phyloP scores from a whole-genome alignment of 2,113 vertebrate genomes.

The Cariama cristata region DNA sequence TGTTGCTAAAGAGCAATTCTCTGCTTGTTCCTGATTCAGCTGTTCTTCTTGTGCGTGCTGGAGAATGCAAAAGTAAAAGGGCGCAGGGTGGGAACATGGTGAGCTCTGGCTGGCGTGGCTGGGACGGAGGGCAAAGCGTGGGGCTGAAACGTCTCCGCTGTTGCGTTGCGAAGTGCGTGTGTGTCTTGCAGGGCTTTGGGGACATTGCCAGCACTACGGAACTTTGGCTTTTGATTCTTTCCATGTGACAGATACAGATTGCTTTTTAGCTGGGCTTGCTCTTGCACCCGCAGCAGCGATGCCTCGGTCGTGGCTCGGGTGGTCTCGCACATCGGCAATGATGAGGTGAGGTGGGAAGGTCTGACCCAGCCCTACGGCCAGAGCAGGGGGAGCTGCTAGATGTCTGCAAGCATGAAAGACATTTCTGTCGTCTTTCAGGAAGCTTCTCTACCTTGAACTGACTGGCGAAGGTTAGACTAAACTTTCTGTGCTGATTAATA shows the following conservation, averaged over 20 bases:
- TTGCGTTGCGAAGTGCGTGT: accelerated
- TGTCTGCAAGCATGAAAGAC: background rate
- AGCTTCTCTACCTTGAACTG: constrained; percentile 20
- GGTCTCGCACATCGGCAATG: background rate
- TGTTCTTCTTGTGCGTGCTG: background rate
- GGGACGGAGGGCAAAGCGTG: background rate
- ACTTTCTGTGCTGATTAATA: constrained; percentile 18
- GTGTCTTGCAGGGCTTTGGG: background rate
- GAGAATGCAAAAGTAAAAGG: background rate
- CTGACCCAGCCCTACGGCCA: background rate
- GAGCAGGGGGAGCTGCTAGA: background rate
- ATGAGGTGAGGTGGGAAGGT: background rate
- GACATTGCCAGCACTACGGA: background rate
- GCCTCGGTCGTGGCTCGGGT: accelerated
- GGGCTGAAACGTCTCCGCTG: background rate
- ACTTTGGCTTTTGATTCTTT: background rate
- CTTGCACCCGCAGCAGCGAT: accelerated
- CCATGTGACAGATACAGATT: background rate
- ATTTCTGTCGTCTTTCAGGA: background rate
- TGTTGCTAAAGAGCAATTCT: background rate
- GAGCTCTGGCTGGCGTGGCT: background rate
- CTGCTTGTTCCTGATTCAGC: background rate
- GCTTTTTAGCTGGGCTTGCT: background rate
- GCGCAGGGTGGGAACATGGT: background rate
- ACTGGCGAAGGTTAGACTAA: background rate